Conservation (phyloP, 2,113 vertebrate genomes). For the Vidua chalybeata region DNA sequence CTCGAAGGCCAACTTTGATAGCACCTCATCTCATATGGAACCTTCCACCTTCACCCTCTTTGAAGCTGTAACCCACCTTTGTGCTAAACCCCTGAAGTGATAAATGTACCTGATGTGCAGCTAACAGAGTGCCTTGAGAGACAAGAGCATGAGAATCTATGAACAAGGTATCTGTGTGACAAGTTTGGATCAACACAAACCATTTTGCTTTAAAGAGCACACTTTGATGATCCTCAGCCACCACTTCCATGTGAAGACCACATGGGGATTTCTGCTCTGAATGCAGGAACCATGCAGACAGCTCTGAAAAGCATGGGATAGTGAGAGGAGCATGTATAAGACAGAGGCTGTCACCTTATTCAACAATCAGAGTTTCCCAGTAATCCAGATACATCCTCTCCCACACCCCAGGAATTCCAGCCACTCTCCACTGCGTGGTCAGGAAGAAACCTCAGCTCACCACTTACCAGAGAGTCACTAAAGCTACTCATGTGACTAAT, state of each 20-base stretch:
- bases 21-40: neutral
- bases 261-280: neutral
- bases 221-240: neutral
- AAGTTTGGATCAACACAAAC: neutral
- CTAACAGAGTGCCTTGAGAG: neutral
- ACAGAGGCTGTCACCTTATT: neutral
- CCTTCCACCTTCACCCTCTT: neutral
- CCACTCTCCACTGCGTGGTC: neutral
- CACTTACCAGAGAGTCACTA: neutral
- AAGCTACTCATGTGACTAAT: neutral
- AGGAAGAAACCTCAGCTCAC: neutral
- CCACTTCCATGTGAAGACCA: neutral
- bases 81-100: neutral
- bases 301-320: neutral
- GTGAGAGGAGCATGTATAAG: neutral
- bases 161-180: neutral
- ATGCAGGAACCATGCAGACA: neutral
- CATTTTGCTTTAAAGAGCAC: neutral
- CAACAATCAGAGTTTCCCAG: neutral
- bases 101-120: neutral
- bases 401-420: neutral
- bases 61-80: neutral
- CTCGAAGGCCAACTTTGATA: slow-evolving; percentile 1
- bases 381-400: neutral
- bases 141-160: neutral